Conservation (phyloP, 2,113 vertebrate species). For the Myiozetetes cayanensis region DNA sequence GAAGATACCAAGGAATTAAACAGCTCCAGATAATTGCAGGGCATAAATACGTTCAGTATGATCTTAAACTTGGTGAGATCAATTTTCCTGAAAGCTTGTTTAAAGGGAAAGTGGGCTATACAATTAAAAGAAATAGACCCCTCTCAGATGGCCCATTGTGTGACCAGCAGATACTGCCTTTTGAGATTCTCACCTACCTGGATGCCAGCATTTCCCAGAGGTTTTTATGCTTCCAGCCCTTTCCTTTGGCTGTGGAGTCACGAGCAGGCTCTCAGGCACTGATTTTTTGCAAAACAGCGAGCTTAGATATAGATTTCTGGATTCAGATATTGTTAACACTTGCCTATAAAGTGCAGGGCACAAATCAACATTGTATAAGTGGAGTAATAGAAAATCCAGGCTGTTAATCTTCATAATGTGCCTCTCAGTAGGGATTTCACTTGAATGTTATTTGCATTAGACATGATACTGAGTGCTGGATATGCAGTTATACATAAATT, state of each 20-base stretch:
- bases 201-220: neutral
- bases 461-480: conserved; percentile 26
- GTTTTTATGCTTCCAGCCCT: neutral
- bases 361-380: neutral
- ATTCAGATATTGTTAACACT: neutral
- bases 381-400: neutral
- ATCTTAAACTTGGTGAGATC: neutral
- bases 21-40: neutral
- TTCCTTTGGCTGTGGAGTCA: neutral
- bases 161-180: neutral
- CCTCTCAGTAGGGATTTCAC: conserved; percentile 45
- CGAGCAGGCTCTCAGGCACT: neutral
- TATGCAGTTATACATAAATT: conserved; percentile 46
- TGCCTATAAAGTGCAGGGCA: neutral
- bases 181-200: neutral
- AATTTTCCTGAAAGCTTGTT: conserved; percentile 13
- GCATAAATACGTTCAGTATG: neutral
- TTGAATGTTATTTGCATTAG: conserved; percentile 49
- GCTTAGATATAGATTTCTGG: neutral
- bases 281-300: neutral
- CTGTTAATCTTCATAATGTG: conserved; percentile 50
- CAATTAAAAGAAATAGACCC: neutral
- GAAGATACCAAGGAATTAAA: neutral
- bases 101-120: neutral
- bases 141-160: neutral